A percentile compares a stretch with the other conserved stretches of the same genome.
These are phyloP conservation scores for Parauchenoglanis ngamensis DNA, from an alignment of 2,797 vertebrate genomes.

Conservation along the genomic window DNA sequence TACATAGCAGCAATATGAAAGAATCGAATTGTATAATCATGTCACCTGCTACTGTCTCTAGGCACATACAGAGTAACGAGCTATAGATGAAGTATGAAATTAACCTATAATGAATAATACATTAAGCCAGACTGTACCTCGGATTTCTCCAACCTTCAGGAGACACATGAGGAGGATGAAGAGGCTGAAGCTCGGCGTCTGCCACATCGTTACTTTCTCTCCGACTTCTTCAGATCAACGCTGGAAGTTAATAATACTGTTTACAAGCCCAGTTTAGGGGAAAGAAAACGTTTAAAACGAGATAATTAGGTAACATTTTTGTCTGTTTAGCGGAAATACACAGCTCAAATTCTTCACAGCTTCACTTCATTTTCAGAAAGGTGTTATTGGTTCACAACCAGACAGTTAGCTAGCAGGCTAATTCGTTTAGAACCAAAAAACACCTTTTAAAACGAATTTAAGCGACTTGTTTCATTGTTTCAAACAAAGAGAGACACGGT, in stretches of 20 bases:
- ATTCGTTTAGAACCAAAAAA: too few relatives aligned
- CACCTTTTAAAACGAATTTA: background rate
- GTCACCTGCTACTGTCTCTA: too few relatives aligned
- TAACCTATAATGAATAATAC: background rate
- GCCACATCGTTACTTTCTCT: background rate
- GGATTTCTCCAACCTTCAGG: background rate
- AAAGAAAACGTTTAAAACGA: background rate
- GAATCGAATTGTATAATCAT: too few relatives aligned
- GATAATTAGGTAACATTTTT: too few relatives aligned
- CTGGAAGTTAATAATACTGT: background rate
- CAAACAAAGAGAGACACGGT: background rate
- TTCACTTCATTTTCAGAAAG: too few relatives aligned
- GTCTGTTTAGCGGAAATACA: too few relatives aligned
- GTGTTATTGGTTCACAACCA: too few relatives aligned
- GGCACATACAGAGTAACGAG: too few relatives aligned
- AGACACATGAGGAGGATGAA: slow-evolving; percentile 3
- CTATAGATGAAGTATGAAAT: background rate
- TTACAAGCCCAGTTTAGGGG: background rate
- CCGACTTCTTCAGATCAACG: background rate
- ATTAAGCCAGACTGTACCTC: background rate
- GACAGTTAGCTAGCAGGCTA: background rate
- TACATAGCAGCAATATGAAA: too few relatives aligned
- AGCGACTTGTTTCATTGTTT: background rate
- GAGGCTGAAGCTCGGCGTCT: background rate
- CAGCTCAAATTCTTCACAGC: too few relatives aligned